phyloP scores from a whole-genome alignment of 2,888 invertebrate genomes.

The Zaprionus lineosus region DNA sequence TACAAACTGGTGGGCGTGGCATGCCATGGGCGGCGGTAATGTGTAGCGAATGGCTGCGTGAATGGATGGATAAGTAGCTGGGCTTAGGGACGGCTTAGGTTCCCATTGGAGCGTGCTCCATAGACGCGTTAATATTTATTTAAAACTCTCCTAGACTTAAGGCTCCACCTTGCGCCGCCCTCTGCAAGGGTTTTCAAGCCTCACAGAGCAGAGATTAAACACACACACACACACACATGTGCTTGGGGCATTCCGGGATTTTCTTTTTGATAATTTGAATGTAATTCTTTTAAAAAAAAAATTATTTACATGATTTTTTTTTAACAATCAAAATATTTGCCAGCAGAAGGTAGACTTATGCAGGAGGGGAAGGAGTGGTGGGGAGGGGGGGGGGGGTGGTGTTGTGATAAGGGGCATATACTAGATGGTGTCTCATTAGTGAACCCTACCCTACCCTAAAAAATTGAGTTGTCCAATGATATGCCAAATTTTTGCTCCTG shows the following conservation, averaged over 20 bases:
- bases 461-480: conserved; percentile 72
- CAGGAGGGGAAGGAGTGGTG: background rate
- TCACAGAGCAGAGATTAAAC: conserved; percentile 19
- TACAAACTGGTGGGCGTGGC: conserved; percentile 24
- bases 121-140: conserved; percentile 63
- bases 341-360: no score
- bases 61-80: background rate
- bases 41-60: background rate
- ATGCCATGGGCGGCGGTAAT: background rate
- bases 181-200: background rate
- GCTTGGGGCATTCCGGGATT: background rate
- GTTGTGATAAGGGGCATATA: conserved; percentile 11
- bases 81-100: conserved; percentile 30
- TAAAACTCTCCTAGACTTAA: conserved; percentile 48
- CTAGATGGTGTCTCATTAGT: conserved; percentile 20
- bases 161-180: conserved; percentile 13
- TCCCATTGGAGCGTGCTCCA: conserved; percentile 31
- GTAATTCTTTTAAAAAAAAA: conserved; percentile 69
- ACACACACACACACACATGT: conserved; percentile 5
- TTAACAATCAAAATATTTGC: conserved; percentile 57
- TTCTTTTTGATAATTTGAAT: conserved; percentile 63
- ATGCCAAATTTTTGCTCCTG: conserved; percentile 45
- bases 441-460: background rate
- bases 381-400: background rate
- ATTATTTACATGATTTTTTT: conserved; percentile 74